Conservation (phyloP, 2,888 invertebrate genomes). For the Scaeva pyrastri region DNA sequence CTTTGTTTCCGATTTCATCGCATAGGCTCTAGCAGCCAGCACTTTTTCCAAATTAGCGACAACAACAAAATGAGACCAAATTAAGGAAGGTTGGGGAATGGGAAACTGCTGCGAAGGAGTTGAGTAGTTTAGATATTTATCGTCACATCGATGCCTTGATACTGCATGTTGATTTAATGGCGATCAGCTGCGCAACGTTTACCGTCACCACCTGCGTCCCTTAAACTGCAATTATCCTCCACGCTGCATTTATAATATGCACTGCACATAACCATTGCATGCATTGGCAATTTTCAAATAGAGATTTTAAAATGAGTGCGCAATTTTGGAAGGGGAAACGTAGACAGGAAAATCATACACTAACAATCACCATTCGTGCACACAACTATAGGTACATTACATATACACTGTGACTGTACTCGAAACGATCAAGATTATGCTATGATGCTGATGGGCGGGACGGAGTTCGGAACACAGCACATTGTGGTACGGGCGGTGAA, state of each 20-base stretch:
- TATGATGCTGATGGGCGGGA: constrained; percentile 64
- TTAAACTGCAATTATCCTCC: constrained; percentile 39
- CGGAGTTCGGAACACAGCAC: constrained; percentile 53
- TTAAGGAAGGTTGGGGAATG: constrained; percentile 30
- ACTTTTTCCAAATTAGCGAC: constrained; percentile 34
- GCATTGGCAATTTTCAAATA: constrained; percentile 61
- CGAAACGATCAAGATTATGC: constrained; percentile 52
- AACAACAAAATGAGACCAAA: constrained; percentile 20
- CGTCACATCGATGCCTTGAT: constrained; percentile 56
- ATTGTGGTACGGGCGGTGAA: constrained; percentile 55
- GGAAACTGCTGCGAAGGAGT: constrained; percentile 11
- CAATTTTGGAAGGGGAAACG: not conserved
- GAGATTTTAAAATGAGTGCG: constrained; percentile 51
- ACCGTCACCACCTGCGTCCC: constrained; percentile 20
- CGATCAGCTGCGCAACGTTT: constrained; percentile 36
- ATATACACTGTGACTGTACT: no score
- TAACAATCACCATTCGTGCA: constrained; percentile 22
- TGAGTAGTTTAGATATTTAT: constrained; percentile 49
- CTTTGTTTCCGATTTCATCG: constrained; percentile 45
- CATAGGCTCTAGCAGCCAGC: not conserved
- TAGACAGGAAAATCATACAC: constrained; percentile 5
- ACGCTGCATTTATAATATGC: constrained; percentile 5
- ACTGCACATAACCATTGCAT: not conserved
- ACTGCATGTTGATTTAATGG: constrained; percentile 56
- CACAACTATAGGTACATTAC: not conserved